Evolutionary conservation across 2,888 invertebrate genomes (phyloP).

Genomic region (Ophion costatus): DNA sequence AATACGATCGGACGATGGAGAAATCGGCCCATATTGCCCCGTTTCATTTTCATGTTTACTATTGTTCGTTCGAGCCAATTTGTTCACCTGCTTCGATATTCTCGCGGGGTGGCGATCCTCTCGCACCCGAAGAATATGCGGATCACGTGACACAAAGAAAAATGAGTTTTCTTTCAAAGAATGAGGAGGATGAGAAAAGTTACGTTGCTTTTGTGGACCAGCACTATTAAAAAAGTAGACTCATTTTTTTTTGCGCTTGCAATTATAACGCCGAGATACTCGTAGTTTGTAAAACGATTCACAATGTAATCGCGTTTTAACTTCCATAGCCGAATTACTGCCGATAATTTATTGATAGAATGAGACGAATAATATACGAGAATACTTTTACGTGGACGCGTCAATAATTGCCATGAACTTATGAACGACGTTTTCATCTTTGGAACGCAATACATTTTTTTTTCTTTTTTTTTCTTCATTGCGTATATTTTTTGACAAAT

Average conservation of each 20-base stretch:
- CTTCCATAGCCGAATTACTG: conserved; percentile 64
- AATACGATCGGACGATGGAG: conserved; percentile 27
- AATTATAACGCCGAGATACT: conserved; percentile 29
- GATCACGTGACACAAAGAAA: conserved; percentile 71
- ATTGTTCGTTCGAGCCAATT: conserved; percentile 55
- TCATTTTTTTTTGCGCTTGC: conserved; percentile 63
- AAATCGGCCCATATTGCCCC: conserved; percentile 35
- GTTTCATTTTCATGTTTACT: conserved; percentile 34
- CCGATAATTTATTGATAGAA: conserved; percentile 53
- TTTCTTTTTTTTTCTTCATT: neutral
- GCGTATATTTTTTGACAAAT: too few species aligned
- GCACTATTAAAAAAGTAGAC: conserved; percentile 65
- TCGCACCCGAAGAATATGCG: conserved; percentile 70
- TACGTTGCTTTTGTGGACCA: conserved; percentile 44
- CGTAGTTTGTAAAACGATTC: conserved; percentile 16
- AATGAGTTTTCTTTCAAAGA: conserved; percentile 67
- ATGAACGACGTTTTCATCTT: neutral
- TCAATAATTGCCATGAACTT: conserved; percentile 53
- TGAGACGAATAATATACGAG: conserved; percentile 6
- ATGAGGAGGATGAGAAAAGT: conserved; percentile 15
- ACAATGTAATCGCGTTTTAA: conserved; percentile 32
- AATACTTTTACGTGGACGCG: conserved; percentile 33
- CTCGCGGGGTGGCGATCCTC: conserved; percentile 42
- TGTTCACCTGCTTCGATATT: conserved; percentile 76
- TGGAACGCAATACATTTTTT: conserved; percentile 17